Evolutionary conservation across 1,140 invertebrate genomes (phyloP).

Genomic region (Homalodisca vitripennis): DNA sequence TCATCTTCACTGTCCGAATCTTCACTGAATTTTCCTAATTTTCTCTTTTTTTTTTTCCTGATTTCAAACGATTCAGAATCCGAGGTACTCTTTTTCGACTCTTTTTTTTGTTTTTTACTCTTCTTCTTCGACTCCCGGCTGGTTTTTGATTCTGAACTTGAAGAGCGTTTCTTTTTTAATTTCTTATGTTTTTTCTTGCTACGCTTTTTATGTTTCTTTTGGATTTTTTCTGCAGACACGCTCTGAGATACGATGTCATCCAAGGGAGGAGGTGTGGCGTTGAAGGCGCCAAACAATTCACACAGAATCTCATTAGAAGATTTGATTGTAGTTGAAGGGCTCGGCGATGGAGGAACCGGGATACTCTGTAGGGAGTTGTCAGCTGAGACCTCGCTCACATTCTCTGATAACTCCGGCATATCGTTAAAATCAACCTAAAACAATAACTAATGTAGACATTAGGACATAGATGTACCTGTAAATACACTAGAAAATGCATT

Average conservation of each 20-base stretch:
- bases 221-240: constrained; percentile 46
- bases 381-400: too few species aligned
- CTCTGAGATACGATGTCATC: constrained; percentile 43
- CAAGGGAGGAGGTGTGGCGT: constrained; percentile 48
- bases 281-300: constrained; percentile 73
- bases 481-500: too few species aligned
- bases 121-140: neutral
- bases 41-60: constrained; percentile 15
- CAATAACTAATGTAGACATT: too few species aligned
- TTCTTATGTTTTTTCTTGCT: constrained; percentile 44
- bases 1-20: constrained; percentile 50
- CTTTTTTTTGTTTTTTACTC: constrained; percentile 27
- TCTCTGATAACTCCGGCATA: too few species aligned
- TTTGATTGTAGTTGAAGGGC: constrained; percentile 47
- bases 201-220: constrained; percentile 47
- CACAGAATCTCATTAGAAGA: constrained; percentile 77
- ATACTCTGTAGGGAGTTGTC: too few species aligned
- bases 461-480: too few species aligned
- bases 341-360: neutral
- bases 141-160: neutral
- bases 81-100: neutral
- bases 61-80: neutral
- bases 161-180: constrained; percentile 27
- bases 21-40: constrained; percentile 40
- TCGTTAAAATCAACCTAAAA: too few species aligned